phyloP scores from a whole-genome alignment of 1,140 invertebrate genomes.

The Drosophila biarmipes region DNA sequence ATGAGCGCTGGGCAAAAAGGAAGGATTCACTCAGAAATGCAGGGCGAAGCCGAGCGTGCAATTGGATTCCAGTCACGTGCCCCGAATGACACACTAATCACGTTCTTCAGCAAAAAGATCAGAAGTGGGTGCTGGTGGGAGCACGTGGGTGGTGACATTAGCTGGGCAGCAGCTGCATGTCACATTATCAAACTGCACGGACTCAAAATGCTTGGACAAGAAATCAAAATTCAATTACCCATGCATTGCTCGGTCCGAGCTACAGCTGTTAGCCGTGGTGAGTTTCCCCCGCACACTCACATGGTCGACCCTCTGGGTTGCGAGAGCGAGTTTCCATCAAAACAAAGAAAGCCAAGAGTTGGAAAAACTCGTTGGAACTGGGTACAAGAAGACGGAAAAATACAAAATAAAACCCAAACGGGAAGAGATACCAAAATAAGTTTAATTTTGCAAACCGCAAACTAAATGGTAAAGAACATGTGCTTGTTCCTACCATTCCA shows the following conservation, averaged over 20 bases:
- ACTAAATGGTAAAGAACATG: no score
- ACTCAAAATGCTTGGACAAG: constrained; percentile 39
- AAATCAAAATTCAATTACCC: constrained; percentile 77
- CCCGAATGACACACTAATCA: constrained; percentile 70
- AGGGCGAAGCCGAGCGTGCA: constrained; percentile 26
- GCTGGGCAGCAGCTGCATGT: constrained; percentile 56
- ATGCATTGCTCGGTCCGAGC: constrained; percentile 35
- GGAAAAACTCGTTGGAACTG: constrained; percentile 60
- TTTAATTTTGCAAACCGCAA: background rate
- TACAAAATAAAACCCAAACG: constrained; percentile 11
- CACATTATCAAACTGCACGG: constrained; percentile 67
- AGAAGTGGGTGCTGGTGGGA: background rate
- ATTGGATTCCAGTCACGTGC: constrained; percentile 72
- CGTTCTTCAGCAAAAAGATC: constrained; percentile 28
- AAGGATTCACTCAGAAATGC: constrained; percentile 26
- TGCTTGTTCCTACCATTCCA: no score
- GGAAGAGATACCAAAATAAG: constrained; percentile 1
- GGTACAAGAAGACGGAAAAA: constrained; percentile 4
- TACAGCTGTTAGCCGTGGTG: constrained; percentile 64
- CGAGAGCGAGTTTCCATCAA: constrained; percentile 66
- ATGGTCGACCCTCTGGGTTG: constrained; percentile 6
- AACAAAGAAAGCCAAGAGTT: constrained; percentile 70
- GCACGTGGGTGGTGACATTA: constrained; percentile 31
- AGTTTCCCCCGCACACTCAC: constrained; percentile 44
- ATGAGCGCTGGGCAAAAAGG: constrained; percentile 43